Evolutionary conservation across 2,888 invertebrate genomes (phyloP).

Genomic region (Eudasyphora cyanicolor): DNA sequence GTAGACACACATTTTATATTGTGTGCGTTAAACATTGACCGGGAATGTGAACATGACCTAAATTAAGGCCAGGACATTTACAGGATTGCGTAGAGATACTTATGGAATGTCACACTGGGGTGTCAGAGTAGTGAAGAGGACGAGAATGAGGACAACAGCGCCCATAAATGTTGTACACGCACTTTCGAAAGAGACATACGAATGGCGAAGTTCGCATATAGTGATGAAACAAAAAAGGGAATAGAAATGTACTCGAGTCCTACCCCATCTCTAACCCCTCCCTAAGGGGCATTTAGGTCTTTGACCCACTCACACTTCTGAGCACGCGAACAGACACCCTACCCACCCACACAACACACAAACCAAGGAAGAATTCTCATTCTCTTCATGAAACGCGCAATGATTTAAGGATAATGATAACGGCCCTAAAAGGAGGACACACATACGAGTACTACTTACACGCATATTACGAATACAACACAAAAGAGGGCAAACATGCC

Average conservation of each 20-base stretch:
- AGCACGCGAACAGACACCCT: conserved; percentile 1
- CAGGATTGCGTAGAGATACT: conserved; percentile 34
- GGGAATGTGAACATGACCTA: conserved; percentile 71
- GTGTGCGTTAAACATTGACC: conserved; percentile 8
- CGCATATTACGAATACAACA: conserved; percentile 13
- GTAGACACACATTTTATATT: conserved; percentile 1
- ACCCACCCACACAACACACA: background rate
- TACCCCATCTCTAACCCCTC: conserved; percentile 20
- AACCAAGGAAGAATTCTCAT: background rate
- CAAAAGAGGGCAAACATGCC: background rate
- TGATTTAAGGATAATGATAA: conserved; percentile 48
- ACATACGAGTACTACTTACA: conserved; percentile 52
- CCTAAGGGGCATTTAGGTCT: conserved; percentile 27
- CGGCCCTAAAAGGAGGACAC: conserved; percentile 42
- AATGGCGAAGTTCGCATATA: background rate
- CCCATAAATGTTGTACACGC: conserved; percentile 40
- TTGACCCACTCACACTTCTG: conserved; percentile 34
- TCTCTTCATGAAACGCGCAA: conserved; percentile 2
- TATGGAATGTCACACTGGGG: background rate
- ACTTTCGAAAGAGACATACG: conserved; percentile 5
- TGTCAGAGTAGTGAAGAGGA: background rate
- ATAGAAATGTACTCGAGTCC: conserved; percentile 15
- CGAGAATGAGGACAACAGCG: background rate
- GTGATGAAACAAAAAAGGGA: background rate
- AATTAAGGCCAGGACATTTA: conserved; percentile 68